Evolutionary conservation across 1,140 invertebrate species (phyloP).

Genomic region (Zaprionus gabonicus): DNA sequence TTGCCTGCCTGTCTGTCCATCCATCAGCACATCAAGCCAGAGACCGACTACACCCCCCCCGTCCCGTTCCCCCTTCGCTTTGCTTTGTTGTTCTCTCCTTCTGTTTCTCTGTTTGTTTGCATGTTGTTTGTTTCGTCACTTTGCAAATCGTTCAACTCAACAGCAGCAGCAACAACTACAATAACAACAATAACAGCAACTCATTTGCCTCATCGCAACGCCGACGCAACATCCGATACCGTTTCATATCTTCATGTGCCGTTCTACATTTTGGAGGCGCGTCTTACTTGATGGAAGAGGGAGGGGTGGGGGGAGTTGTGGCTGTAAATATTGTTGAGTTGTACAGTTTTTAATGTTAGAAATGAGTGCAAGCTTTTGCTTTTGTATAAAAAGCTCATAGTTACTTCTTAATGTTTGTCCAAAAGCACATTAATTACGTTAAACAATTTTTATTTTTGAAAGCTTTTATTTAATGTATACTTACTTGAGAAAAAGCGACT

Average conservation of each 20-base stretch:
- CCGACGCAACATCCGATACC: conserved; percentile 50
- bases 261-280: conserved; percentile 32
- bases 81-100: conserved; percentile 21
- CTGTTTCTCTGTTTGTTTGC: conserved; percentile 71
- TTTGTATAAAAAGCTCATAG: neutral
- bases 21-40: neutral
- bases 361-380: too few relatives aligned
- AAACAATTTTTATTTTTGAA: neutral
- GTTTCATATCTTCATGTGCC: conserved; percentile 34
- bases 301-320: neutral
- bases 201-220: conserved; percentile 25
- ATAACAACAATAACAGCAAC: neutral
- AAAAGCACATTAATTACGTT: too few relatives aligned
- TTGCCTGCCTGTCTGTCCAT: neutral
- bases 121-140: conserved; percentile 54
- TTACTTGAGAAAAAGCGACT: too few relatives aligned
- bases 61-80: neutral
- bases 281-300: neutral
- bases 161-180: conserved; percentile 3
- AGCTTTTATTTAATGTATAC: too few relatives aligned
- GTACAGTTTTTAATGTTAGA: too few relatives aligned
- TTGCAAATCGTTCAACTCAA: conserved; percentile 60
- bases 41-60: neutral
- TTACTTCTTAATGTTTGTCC: too few relatives aligned
- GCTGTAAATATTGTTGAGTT: neutral